A percentile compares a stretch with the other conserved stretches of the same genome.
phyloP scores from a whole-genome alignment of 2,797 vertebrate genomes.

The Cyclopterus lumpus region DNA sequence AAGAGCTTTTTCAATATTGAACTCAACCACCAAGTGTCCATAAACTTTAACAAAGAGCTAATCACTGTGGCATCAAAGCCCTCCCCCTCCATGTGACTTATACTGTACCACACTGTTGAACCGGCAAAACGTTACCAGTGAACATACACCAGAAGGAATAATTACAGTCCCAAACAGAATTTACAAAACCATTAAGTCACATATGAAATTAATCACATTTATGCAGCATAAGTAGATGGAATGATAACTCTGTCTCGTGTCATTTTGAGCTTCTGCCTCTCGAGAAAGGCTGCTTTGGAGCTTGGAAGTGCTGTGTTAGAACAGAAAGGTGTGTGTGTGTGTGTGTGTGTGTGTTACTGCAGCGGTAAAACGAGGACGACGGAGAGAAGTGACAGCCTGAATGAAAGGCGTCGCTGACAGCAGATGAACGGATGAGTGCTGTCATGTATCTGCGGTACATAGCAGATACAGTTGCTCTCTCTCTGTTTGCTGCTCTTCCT shows the following conservation, averaged over 20 bases:
- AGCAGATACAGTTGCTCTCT: conserved; percentile 17
- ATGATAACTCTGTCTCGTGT: conserved; percentile 16
- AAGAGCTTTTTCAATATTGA: no score
- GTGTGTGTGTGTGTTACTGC: conserved; percentile 9
- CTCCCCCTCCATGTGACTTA: neutral
- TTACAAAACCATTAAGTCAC: neutral
- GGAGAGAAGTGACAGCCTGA: conserved; percentile 28
- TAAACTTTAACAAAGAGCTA: neutral
- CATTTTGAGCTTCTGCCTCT: conserved; percentile 16
- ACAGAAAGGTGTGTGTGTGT: neutral
- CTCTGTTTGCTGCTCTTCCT: conserved; percentile 1
- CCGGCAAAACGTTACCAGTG: neutral
- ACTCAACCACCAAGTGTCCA: neutral
- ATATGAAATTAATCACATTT: neutral
- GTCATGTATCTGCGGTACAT: conserved; percentile 32
- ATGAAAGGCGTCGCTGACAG: conserved; percentile 51
- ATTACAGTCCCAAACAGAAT: neutral
- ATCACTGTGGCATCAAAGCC: neutral
- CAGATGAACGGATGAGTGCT: conserved; percentile 44
- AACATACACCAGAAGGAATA: neutral
- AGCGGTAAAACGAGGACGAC: conserved; percentile 9
- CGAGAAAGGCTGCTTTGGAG: neutral
- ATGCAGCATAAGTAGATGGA: neutral
- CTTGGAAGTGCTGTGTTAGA: conserved; percentile 11
- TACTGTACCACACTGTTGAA: neutral